Evolutionary conservation across 2,113 vertebrate genomes (phyloP).

Genomic region (Irena cyanogastra): DNA sequence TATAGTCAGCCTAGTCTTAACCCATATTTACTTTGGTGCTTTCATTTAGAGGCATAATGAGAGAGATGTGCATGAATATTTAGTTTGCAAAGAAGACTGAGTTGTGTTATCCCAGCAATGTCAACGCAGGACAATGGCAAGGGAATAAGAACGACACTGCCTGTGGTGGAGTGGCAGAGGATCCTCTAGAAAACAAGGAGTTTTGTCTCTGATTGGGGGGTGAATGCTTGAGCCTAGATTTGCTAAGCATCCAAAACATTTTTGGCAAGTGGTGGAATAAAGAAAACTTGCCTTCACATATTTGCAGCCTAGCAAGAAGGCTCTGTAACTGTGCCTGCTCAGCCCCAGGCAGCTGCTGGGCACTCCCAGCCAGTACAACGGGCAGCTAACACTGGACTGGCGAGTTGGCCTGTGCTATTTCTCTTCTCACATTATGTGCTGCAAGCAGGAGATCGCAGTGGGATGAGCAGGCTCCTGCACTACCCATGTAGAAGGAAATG

Average conservation of each 20-base stretch:
- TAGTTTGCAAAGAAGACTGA: neutral
- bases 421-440: neutral
- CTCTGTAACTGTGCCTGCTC: neutral
- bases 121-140: fast-evolving
- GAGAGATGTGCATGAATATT: neutral
- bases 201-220: neutral
- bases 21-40: neutral
- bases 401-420: neutral
- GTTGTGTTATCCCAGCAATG: neutral
- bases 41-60: neutral
- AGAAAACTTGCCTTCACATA: neutral
- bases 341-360: neutral
- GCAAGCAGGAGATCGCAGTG: neutral
- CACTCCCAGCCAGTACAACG: neutral
- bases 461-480: neutral
- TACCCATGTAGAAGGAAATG: neutral
- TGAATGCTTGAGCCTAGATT: neutral
- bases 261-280: neutral
- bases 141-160: fast-evolving
- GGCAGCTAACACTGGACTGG: neutral
- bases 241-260: neutral
- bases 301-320: neutral
- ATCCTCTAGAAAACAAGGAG: neutral
- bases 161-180: neutral
- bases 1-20: neutral